phyloP scores from a whole-genome alignment of 2,113 vertebrate species.

The Otocyon megalotis region DNA sequence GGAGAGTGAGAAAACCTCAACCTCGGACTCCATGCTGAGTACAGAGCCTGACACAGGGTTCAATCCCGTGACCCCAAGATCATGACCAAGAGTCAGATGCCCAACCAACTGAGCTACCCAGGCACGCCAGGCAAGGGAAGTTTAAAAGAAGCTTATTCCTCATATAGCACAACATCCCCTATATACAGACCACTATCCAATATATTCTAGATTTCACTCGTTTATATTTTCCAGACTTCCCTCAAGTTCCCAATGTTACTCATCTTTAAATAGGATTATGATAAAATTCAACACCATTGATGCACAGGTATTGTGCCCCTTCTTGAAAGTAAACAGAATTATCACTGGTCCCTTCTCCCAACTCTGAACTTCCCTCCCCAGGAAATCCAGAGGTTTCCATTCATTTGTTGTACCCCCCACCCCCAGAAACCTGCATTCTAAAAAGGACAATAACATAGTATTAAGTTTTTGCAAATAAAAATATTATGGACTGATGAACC shows the following conservation, averaged over 20 bases:
- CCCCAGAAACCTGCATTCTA: slow-evolving; percentile 55
- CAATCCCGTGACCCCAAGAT: background rate
- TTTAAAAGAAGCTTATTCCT: background rate
- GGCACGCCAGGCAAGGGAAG: background rate
- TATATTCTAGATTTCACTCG: background rate
- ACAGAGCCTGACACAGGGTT: background rate
- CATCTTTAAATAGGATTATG: slow-evolving; percentile 9
- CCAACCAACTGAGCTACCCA: background rate
- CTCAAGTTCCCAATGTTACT: background rate
- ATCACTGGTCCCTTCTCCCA: background rate
- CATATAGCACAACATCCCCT: background rate
- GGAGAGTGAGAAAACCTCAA: background rate
- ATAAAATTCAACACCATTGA: background rate
- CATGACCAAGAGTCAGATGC: background rate
- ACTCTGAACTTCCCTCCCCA: background rate
- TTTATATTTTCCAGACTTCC: slow-evolving; percentile 24
- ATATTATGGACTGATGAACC: slow-evolving; percentile 72
- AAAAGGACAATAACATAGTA: slow-evolving; percentile 62
- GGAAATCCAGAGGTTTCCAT: background rate
- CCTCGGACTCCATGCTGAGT: background rate
- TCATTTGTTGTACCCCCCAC: background rate
- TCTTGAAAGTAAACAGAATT: slow-evolving; percentile 34
- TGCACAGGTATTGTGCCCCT: background rate
- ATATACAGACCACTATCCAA: background rate
- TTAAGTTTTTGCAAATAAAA: slow-evolving; percentile 68